Evolutionary conservation across 2,113 vertebrate species (phyloP).

Genomic region (Vimba vimba): DNA sequence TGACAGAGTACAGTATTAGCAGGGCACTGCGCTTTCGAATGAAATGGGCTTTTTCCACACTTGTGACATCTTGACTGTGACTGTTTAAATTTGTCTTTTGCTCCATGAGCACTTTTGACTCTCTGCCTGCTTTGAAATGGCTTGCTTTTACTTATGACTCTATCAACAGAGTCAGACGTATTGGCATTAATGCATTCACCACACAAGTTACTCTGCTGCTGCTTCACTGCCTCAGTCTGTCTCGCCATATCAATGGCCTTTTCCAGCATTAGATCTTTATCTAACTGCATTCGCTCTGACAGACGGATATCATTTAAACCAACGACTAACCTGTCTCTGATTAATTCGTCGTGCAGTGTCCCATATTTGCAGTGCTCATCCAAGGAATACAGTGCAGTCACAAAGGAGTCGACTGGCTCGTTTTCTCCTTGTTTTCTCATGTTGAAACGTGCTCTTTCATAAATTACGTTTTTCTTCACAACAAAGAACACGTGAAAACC

Average conservation of each 20-base stretch:
- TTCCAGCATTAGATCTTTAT: slow-evolving; percentile 8
- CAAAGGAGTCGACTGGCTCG: slow-evolving; percentile 18
- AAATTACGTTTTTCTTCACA: slow-evolving; percentile 41
- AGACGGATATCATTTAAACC: slow-evolving; percentile 26
- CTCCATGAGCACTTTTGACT: not conserved
- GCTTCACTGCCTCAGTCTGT: not conserved
- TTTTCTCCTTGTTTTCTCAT: slow-evolving; percentile 21
- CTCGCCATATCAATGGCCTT: slow-evolving; percentile 12
- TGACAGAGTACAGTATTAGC: no score
- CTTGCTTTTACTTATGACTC: slow-evolving; percentile 6
- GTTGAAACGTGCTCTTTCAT: slow-evolving; percentile 40
- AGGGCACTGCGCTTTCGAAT: no score
- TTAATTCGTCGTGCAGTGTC: slow-evolving; percentile 19
- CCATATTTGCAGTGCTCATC: slow-evolving; percentile 51
- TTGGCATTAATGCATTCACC: not conserved
- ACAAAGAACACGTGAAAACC: slow-evolving; percentile 5
- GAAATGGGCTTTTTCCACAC: slow-evolving; percentile 12
- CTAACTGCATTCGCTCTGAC: slow-evolving; percentile 43
- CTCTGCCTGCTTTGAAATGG: not conserved
- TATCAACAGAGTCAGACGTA: not conserved
- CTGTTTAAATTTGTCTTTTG: not conserved
- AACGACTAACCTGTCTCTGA: slow-evolving; percentile 40
- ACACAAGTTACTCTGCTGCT: slow-evolving; percentile 11
- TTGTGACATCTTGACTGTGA: slow-evolving; percentile 12
- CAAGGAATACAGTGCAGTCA: slow-evolving; percentile 31